phyloP scores from a whole-genome alignment of 37 sponge, comb jelly and placozoan species.

The Haliclona indistincta region DNA sequence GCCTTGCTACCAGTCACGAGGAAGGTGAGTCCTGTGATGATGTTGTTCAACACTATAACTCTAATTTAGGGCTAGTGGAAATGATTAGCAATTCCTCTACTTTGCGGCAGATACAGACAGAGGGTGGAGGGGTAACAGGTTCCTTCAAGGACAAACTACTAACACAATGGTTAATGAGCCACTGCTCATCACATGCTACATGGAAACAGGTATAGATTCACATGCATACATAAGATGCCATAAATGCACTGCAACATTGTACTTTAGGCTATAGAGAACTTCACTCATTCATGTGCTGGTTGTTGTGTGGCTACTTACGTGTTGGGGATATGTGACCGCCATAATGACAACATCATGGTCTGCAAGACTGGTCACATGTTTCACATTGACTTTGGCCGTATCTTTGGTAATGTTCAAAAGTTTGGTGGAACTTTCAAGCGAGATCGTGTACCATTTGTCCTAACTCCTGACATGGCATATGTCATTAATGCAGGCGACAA shows the following conservation, averaged over 20 bases:
- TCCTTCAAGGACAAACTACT: constrained; percentile 86
- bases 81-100: constrained; percentile 73
- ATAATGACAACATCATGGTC: constrained; percentile 96
- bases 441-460: constrained; percentile 90
- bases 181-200: constrained; percentile 75
- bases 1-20: constrained; percentile 73
- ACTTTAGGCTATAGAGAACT: constrained; percentile 77
- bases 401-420: constrained; percentile 91
- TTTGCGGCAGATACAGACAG: constrained; percentile 81
- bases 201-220: constrained; percentile 68
- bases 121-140: constrained; percentile 86
- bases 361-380: constrained; percentile 85
- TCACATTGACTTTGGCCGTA: constrained; percentile 93
- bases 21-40: no score
- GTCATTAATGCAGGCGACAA: constrained; percentile 88
- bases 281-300: constrained; percentile 92
- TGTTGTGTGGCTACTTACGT: constrained; percentile 95
- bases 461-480: constrained; percentile 96
- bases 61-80: constrained; percentile 75
- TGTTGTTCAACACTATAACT: no score
- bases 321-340: constrained; percentile 89
- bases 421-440: constrained; percentile 87
- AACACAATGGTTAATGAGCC: constrained; percentile 77
- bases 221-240: no score
- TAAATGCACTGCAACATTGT: no score